Percentiles rank a stretch among this genome's conserved stretches.
phyloP scores from a whole-genome alignment of 2,888 invertebrate species.

The Ophion obscuratus region DNA sequence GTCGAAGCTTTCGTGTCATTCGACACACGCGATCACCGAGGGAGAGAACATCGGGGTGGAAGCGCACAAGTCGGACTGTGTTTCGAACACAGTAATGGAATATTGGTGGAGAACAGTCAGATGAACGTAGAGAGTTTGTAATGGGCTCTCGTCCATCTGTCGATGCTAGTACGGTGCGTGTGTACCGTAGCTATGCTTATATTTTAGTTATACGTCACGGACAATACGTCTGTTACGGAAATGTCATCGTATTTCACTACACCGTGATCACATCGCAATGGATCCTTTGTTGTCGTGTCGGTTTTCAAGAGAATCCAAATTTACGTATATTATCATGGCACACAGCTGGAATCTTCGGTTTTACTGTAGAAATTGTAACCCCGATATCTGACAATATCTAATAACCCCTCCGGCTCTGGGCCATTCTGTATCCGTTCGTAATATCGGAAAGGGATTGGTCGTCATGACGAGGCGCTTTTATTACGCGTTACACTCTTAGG shows the following conservation, averaged over 20 bases:
- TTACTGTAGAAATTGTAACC: no score
- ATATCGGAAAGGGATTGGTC: neutral
- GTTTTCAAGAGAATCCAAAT: neutral
- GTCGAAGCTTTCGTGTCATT: conserved; percentile 21
- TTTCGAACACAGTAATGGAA: conserved; percentile 71
- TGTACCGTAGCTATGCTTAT: neutral
- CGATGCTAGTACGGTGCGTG: conserved; percentile 51
- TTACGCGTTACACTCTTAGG: conserved; percentile 36
- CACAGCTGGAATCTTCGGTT: no score
- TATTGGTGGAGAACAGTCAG: conserved; percentile 71
- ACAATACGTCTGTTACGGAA: neutral
- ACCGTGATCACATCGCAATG: conserved; percentile 10
- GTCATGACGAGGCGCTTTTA: conserved; percentile 22
- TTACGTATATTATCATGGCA: neutral
- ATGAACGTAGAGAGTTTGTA: conserved; percentile 67
- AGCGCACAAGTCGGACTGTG: conserved; percentile 45
- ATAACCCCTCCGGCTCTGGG: conserved; percentile 39
- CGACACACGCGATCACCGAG: conserved; percentile 6
- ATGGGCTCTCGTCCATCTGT: conserved; percentile 69
- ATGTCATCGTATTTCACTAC: conserved; percentile 16
- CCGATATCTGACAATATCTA: neutral
- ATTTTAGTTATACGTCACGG: neutral
- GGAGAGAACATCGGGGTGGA: conserved; percentile 1
- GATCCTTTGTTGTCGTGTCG: neutral
- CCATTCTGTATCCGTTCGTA: neutral